phyloP scores from a whole-genome alignment of 2,113 vertebrate genomes.

The Calypte anna region DNA sequence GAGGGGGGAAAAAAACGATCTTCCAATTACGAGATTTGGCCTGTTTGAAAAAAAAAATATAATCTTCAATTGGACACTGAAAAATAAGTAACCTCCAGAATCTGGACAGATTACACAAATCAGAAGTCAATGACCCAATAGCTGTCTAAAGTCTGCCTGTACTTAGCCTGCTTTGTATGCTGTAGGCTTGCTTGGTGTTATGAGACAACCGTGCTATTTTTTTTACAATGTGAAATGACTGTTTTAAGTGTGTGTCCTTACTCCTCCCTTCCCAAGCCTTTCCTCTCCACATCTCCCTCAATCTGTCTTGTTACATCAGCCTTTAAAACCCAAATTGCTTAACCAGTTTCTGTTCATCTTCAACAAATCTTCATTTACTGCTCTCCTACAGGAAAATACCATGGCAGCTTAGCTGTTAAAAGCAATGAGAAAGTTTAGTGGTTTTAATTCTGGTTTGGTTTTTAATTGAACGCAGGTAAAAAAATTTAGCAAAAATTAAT shows the following conservation, averaged over 20 bases:
- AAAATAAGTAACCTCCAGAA: slow-evolving; percentile 30
- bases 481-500: background rate
- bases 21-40: background rate
- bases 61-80: background rate
- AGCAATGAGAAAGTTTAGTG: background rate
- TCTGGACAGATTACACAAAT: slow-evolving; percentile 59
- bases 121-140: slow-evolving; percentile 76
- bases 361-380: slow-evolving; percentile 40
- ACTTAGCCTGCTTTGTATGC: slow-evolving; percentile 90
- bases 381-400: background rate
- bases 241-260: slow-evolving; percentile 75
- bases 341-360: slow-evolving; percentile 38
- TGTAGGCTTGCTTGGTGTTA: slow-evolving; percentile 79
- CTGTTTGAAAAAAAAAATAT: background rate
- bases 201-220: slow-evolving; percentile 73
- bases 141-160: slow-evolving; percentile 95
- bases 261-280: slow-evolving; percentile 46
- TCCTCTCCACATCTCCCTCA: slow-evolving; percentile 16
- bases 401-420: background rate
- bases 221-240: slow-evolving; percentile 75
- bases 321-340: slow-evolving; percentile 45
- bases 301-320: slow-evolving; percentile 69
- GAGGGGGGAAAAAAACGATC: background rate
- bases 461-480: background rate
- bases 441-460: background rate